Base-by-base conservation (phyloP, 1,140 invertebrate species). In the Parasteatoda tepidariorum region DNA sequence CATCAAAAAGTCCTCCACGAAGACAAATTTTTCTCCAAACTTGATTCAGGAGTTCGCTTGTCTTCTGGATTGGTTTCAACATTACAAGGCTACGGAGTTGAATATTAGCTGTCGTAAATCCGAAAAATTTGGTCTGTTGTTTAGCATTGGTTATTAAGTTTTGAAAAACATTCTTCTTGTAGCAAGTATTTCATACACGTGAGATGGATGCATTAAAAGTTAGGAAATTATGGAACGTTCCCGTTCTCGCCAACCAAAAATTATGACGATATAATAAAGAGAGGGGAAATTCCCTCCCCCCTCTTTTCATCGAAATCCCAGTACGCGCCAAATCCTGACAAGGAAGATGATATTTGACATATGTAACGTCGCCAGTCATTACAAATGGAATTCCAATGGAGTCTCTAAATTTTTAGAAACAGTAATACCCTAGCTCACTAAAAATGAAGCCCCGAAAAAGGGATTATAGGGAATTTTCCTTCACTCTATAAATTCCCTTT, bases 401-500 rank as follows among this genome's bases (percentile, higher is more conserved):
- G 64, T 68, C 64, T 57, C 64, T 79, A 68, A 79, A 79, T 68
- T 79, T 79, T 68, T 68, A 55, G 74, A 59, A 54, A n/a, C 38
- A n/a, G 76, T 34, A 68, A 48, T 57, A 68, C 62, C 28, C 7
- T 48, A 48, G 3, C 28, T 41, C n/a, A 11, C 62, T 48, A 66
- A 78, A 78, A 64, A 78, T 66, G 64, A 59, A 34, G 57, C 28
- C 73, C 59, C 76, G 24, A 26, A 18, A 48, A 68, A 54, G 33
- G 62, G 64, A 68, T 67, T 68, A 68, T 57, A n/a, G 62, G 61
- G 76, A 79, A 64, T 79, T 79, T 79, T 68, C 62, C n/a, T 67
- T 79, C 34, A 57, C 38, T 41, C 62, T 31, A 68, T 68, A 79
- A 79, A 68, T 79, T 68, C 76, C 26, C 34, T n/a, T 67, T 79